Evolutionary conservation across 2,113 vertebrate species (phyloP).

Genomic region (Rallus limicola): DNA sequence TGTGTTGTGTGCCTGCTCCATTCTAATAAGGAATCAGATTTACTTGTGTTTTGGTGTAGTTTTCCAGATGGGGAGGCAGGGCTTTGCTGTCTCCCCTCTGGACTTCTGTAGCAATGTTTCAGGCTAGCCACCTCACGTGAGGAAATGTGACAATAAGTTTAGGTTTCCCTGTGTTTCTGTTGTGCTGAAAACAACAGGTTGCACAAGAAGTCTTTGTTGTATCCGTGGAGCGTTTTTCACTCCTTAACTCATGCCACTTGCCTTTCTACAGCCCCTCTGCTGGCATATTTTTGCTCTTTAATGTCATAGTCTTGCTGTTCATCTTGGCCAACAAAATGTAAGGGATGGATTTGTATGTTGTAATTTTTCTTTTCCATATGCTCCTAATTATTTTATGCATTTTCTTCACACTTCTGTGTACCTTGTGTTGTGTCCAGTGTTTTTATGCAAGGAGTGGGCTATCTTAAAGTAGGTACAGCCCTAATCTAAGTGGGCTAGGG

Average conservation of each 20-base stretch:
- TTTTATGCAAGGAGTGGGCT: background rate
- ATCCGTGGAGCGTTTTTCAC: background rate
- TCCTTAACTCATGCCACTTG: background rate
- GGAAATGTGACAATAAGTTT: background rate
- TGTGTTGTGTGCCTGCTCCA: background rate
- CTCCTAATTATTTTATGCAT: background rate
- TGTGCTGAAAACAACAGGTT: background rate
- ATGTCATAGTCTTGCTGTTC: background rate
- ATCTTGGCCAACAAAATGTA: background rate
- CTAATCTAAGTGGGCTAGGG: background rate
- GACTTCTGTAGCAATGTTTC: background rate
- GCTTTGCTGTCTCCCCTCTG: background rate
- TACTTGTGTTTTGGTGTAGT: background rate
- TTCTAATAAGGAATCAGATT: background rate
- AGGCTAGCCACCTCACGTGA: background rate
- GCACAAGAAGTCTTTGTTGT: background rate
- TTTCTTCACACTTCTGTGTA: background rate
- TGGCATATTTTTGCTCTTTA: background rate
- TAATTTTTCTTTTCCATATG: background rate
- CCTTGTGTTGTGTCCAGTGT: background rate
- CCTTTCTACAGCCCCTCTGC: background rate
- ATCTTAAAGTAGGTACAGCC: background rate
- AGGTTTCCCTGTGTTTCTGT: conserved; percentile 1
- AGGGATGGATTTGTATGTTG: background rate
- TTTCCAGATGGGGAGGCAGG: background rate